Percentiles rank a stretch among this genome's conserved stretches.
These are phyloP conservation scores for Diuraphis noxia DNA, from an alignment of 1,140 invertebrate species.

Conservation along the genomic window DNA sequence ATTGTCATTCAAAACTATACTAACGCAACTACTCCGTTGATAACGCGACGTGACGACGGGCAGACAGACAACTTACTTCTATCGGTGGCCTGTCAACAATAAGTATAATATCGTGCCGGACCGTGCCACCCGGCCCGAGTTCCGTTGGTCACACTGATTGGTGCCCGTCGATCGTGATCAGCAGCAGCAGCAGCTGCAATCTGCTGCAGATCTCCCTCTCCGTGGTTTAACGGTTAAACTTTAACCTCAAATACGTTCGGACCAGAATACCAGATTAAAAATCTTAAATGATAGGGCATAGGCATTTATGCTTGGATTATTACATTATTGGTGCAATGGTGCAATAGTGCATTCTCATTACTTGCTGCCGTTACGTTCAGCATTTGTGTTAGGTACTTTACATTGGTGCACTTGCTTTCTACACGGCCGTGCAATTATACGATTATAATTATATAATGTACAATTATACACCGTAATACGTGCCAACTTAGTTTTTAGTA, in stretches of 20 bases:
- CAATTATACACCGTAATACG: background rate
- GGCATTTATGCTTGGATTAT: too few relatives aligned
- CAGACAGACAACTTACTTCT: background rate
- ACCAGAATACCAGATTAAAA: background rate
- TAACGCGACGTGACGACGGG: background rate
- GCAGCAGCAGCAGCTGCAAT: too few relatives aligned
- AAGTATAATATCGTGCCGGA: background rate
- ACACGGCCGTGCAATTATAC: background rate
- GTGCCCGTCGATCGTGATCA: background rate
- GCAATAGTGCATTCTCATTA: background rate
- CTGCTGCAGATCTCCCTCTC: too few relatives aligned
- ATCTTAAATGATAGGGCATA: background rate
- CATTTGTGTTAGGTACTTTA: background rate
- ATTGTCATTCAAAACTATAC: conserved; percentile 24
- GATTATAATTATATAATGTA: too few relatives aligned
- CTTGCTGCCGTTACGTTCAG: background rate
- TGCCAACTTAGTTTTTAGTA: background rate
- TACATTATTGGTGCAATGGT: background rate
- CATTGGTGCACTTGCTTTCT: background rate
- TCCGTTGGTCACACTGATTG: background rate
- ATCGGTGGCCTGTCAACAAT: background rate
- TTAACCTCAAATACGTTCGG: background rate
- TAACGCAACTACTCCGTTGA: background rate
- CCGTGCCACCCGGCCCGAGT: background rate
- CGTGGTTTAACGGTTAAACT: too few relatives aligned